Percentiles rank a stretch among this genome's conserved stretches.
phyloP scores from a whole-genome alignment of 1,140 invertebrate species.

The Whitmania pigra region DNA sequence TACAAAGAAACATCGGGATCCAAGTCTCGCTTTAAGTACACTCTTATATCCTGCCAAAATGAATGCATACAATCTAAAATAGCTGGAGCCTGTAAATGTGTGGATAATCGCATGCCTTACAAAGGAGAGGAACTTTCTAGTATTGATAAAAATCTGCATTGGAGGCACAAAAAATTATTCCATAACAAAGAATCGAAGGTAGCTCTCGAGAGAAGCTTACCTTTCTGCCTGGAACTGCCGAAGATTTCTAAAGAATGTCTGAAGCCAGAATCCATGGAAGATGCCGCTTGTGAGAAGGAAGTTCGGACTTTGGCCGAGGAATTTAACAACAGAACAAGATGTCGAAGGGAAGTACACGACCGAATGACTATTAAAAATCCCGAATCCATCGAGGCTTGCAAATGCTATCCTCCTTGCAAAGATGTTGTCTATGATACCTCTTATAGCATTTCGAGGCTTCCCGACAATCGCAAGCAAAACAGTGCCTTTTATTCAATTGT shows the following conservation, averaged over 20 bases:
- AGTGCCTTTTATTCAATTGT: constrained; percentile 21
- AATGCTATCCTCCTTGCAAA: constrained; percentile 24
- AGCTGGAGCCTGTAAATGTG: constrained; percentile 19
- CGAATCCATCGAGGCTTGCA: constrained; percentile 19
- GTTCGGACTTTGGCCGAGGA: background rate
- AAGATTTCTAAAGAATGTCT: background rate
- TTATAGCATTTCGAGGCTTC: constrained; percentile 25
- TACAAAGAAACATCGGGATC: background rate
- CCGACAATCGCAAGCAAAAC: constrained; percentile 18
- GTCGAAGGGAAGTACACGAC: constrained; percentile 23
- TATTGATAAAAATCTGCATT: too few relatives aligned
- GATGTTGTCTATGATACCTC: constrained; percentile 23
- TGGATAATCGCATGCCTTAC: constrained; percentile 22
- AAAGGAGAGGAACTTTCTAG: constrained; percentile 3
- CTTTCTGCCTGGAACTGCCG: constrained; percentile 11
- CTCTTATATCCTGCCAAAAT: constrained; percentile 24
- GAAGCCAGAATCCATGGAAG: background rate
- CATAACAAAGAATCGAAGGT: too few relatives aligned
- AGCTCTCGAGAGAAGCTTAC: background rate
- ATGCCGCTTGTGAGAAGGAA: background rate
- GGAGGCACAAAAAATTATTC: background rate
- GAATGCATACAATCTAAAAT: constrained; percentile 25
- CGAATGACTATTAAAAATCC: constrained; percentile 24
- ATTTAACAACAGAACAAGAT: constrained; percentile 9
- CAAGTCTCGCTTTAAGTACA: constrained; percentile 20